Evolutionary conservation across 2,797 vertebrate genomes (phyloP).

Genomic region (Anguilla marmorata): DNA sequence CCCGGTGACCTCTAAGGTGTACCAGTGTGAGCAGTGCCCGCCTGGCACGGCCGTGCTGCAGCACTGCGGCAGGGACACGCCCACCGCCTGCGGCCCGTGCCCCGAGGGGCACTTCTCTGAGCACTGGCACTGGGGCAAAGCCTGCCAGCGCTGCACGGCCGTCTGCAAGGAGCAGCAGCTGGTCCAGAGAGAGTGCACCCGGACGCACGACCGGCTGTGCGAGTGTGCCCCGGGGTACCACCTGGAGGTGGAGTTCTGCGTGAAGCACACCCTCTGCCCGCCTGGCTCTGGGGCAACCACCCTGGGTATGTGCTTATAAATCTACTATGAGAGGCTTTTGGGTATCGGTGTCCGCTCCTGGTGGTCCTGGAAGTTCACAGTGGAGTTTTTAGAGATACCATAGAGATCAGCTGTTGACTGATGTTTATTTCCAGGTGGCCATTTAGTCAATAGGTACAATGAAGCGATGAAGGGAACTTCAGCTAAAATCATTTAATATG

Average conservation of each 20-base stretch:
- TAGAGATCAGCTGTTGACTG: not conserved
- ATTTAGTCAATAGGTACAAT: not conserved
- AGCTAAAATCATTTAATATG: not conserved
- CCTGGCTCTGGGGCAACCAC: slow-evolving; percentile 77
- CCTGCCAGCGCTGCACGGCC: slow-evolving; percentile 86
- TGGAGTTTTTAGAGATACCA: not conserved
- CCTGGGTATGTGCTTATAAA: slow-evolving; percentile 70
- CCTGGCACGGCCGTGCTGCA: slow-evolving; percentile 81
- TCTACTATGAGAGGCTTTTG: not conserved
- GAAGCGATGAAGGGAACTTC: not conserved
- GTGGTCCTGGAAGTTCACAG: not conserved
- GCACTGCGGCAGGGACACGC: slow-evolving; percentile 75
- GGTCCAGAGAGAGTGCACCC: slow-evolving; percentile 81
- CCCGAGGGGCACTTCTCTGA: slow-evolving; percentile 81
- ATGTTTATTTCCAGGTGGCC: not conserved
- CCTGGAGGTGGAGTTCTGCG: slow-evolving; percentile 90
- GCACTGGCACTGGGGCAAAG: slow-evolving; percentile 85
- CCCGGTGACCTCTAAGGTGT: slow-evolving; percentile 65
- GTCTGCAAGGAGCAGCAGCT: slow-evolving; percentile 91
- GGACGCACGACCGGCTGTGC: slow-evolving; percentile 85
- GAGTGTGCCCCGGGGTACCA: slow-evolving; percentile 83
- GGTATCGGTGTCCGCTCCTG: not conserved
- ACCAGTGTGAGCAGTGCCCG: slow-evolving; percentile 88
- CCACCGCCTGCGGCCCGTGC: slow-evolving; percentile 80
- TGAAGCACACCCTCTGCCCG: slow-evolving; percentile 80